Conservation (phyloP, 2,113 vertebrate species). For the Platanista minor region DNA sequence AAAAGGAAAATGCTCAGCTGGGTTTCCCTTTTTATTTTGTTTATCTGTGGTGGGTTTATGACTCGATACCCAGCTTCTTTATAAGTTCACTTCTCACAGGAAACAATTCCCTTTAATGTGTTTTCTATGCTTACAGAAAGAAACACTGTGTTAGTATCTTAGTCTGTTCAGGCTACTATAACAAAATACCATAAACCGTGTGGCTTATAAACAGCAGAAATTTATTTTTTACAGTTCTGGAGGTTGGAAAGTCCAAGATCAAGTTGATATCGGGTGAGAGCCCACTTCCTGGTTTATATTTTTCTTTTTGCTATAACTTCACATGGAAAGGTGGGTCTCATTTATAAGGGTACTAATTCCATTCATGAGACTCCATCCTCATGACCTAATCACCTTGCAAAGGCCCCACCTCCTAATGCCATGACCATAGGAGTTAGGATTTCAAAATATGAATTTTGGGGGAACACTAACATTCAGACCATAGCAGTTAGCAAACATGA, state of each 20-base stretch:
- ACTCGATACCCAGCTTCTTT: conserved; percentile 47
- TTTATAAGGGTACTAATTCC: not conserved
- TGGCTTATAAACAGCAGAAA: not conserved
- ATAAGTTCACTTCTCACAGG: conserved; percentile 46
- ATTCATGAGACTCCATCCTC: not conserved
- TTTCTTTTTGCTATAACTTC: not conserved
- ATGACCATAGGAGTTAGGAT: not conserved
- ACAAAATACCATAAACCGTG: not conserved
- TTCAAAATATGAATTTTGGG: not conserved
- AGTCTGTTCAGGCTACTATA: not conserved
- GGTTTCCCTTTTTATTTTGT: not conserved
- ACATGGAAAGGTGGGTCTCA: not conserved
- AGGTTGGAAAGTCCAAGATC: not conserved
- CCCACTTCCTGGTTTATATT: not conserved
- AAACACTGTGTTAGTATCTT: conserved; percentile 4
- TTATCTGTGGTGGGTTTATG: conserved; percentile 55
- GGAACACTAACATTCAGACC: not conserved
- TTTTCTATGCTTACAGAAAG: conserved; percentile 32
- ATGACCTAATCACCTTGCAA: not conserved
- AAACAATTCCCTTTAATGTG: conserved; percentile 16
- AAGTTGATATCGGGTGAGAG: not conserved
- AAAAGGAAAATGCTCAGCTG: conserved; percentile 33
- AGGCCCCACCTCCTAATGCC: not conserved
- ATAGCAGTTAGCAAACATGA: conserved; percentile 4
- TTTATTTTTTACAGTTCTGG: not conserved